A percentile compares a stretch with the other conserved stretches of the same genome.
Conservation (phyloP, 2,888 invertebrate genomes). For the Eudemis profundana region DNA sequence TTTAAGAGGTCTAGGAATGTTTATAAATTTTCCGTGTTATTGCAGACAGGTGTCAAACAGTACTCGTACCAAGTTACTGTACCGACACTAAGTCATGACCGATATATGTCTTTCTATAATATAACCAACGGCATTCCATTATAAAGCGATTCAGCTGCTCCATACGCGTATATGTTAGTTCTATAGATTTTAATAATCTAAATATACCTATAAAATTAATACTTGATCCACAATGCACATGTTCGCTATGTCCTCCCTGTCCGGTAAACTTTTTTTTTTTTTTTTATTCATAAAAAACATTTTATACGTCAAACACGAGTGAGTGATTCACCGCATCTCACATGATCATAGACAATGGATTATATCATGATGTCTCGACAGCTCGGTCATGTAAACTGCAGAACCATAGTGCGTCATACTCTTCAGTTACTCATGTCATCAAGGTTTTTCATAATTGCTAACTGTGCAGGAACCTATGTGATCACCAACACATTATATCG, state of each 20-base stretch:
- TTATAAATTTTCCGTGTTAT: slow-evolving; percentile 18
- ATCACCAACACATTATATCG: not conserved
- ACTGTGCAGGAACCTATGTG: slow-evolving; percentile 9
- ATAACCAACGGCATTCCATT: no score
- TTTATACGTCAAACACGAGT: no score
- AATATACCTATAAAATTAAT: no score
- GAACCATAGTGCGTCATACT: slow-evolving; percentile 8
- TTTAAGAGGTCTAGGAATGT: slow-evolving; percentile 12
- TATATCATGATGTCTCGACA: not conserved
- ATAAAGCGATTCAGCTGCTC: no score
- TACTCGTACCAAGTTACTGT: not conserved
- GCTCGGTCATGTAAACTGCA: slow-evolving; percentile 8
- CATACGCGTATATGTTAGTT: no score
- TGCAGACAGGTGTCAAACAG: not conserved
- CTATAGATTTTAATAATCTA: no score
- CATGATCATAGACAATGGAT: slow-evolving; percentile 17
- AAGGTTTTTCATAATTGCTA: slow-evolving; percentile 19
- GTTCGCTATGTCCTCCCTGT: not conserved
- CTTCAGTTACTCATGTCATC: slow-evolving; percentile 26
- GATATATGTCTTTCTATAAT: no score
- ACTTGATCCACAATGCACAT: not conserved
- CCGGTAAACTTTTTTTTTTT: no score
- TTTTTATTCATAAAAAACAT: no score
- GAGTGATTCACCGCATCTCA: not conserved
- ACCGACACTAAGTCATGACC: not conserved